phyloP scores from a whole-genome alignment of 1,140 invertebrate genomes.

The Maconellicoccus hirsutus region DNA sequence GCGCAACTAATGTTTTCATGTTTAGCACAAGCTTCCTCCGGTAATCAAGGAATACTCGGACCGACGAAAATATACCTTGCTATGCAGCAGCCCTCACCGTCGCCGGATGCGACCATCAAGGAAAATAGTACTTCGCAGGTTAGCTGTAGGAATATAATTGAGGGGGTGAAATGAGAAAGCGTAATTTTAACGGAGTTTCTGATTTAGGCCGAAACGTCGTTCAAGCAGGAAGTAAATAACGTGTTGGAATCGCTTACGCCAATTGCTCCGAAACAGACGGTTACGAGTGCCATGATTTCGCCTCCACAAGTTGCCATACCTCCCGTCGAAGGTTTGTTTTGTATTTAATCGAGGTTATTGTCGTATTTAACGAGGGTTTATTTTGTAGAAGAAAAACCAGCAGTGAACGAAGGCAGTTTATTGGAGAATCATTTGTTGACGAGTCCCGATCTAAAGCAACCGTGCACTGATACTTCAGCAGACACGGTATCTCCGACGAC shows the following conservation, averaged over 20 bases:
- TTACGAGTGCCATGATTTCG: neutral
- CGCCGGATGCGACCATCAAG: neutral
- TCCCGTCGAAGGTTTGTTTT: neutral
- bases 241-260: neutral
- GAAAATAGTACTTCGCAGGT: neutral
- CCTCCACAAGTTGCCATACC: neutral
- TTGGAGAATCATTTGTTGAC: neutral
- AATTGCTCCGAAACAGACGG: neutral
- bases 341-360: too few relatives aligned
- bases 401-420: neutral
- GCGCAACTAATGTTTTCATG: too few relatives aligned
- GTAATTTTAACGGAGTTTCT: neutral
- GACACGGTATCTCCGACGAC: neutral
- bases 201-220: neutral
- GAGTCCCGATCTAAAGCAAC: neutral
- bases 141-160: too few relatives aligned
- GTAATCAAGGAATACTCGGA: constrained; percentile 66
- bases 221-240: neutral
- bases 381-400: neutral
- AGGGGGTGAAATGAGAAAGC: too few relatives aligned
- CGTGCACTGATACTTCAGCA: neutral
- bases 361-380: too few relatives aligned
- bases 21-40: constrained; percentile 40
- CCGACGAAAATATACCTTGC: constrained; percentile 74
- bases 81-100: constrained; percentile 48